Percentiles rank a stretch among this genome's conserved stretches.
phyloP scores from a whole-genome alignment of 2,113 vertebrate genomes.

The Larimichthys polyactis region DNA sequence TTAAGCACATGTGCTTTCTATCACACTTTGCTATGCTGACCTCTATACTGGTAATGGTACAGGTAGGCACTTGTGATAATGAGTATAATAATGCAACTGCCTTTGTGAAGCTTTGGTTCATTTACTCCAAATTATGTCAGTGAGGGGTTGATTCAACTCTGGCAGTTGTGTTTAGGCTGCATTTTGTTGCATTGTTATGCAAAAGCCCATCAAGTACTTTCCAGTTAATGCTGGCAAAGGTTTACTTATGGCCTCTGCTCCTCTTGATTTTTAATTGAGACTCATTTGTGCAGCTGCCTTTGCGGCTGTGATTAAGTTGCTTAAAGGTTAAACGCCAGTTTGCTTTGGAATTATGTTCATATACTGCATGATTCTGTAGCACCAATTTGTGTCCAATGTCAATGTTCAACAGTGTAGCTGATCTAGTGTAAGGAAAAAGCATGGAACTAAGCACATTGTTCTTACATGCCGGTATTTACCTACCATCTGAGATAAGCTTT shows the following conservation, averaged over 20 bases:
- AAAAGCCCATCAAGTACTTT: constrained; percentile 18
- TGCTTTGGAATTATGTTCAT: background rate
- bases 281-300: constrained; percentile 10
- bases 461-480: background rate
- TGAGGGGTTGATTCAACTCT: constrained; percentile 21
- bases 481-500: background rate
- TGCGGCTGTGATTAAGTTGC: constrained; percentile 16
- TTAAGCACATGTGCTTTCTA: constrained; percentile 10
- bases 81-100: background rate
- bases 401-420: background rate
- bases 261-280: background rate
- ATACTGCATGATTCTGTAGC: background rate
- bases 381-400: background rate
- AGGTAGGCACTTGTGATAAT: background rate
- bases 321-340: background rate
- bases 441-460: background rate
- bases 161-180: constrained; percentile 2
- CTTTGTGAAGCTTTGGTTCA: background rate
- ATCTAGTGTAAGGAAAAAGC: background rate
- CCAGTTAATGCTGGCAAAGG: constrained; percentile 13
- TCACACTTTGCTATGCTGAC: background rate
- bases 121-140: constrained; percentile 24
- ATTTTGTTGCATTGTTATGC: constrained; percentile 33
- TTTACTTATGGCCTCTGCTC: constrained; percentile 16
- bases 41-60: background rate